Percentiles rank a stretch among this genome's conserved stretches.
Conservation (phyloP, 2,113 vertebrate species). For the Sula dactylatra region DNA sequence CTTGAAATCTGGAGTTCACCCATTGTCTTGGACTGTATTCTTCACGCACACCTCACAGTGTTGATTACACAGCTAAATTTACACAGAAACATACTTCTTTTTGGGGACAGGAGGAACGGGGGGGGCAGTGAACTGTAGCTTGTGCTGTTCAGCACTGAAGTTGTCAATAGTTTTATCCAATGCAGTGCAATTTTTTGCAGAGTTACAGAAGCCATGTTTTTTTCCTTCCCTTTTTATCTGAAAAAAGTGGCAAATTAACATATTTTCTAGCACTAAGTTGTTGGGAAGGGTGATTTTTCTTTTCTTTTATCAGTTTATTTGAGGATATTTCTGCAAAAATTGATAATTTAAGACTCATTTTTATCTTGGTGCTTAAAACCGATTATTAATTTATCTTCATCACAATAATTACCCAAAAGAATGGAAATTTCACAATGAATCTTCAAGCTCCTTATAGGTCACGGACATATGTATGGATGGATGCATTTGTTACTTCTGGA, state of each 20-base stretch:
- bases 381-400: background rate
- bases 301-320: background rate
- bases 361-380: background rate
- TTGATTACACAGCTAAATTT: background rate
- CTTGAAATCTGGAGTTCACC: background rate
- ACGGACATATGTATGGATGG: rapidly evolving
- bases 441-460: background rate
- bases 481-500: background rate
- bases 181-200: background rate
- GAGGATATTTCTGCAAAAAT: background rate
- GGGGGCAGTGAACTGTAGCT: background rate
- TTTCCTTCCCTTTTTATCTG: background rate
- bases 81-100: background rate
- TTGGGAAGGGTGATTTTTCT: background rate
- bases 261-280: background rate
- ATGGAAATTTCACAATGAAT: background rate
- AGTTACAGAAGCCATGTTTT: background rate
- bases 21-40: background rate
- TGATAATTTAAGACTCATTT: background rate
- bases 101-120: no score
- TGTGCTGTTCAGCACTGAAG: background rate
- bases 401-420: background rate
- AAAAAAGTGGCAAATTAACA: background rate
- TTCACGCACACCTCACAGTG: background rate
- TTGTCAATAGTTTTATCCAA: background rate